Evolutionary conservation across 2,113 vertebrate genomes (phyloP).

Genomic region (Corythaixoides concolor): DNA sequence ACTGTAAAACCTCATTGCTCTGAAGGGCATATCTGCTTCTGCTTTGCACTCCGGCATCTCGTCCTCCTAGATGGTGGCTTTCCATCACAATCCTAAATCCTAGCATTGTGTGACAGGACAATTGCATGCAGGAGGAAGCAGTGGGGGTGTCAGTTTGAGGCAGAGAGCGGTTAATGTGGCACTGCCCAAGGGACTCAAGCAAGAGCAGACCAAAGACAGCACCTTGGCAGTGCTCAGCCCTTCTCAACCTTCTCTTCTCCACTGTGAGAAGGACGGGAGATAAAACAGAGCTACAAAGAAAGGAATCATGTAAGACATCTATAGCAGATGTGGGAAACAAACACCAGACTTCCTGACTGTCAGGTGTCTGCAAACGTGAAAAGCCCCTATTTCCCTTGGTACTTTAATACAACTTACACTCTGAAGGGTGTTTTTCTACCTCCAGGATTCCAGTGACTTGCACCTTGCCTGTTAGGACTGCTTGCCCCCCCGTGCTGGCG

Average conservation of each 20-base stretch:
- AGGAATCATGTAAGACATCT: not conserved
- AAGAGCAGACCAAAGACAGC: not conserved
- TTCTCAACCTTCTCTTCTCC: not conserved
- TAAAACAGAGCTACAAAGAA: not conserved
- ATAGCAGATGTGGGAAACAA: not conserved
- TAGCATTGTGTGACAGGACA: not conserved
- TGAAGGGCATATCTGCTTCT: not conserved
- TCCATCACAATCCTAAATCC: not conserved
- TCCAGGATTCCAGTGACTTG: not conserved
- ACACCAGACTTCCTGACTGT: not conserved
- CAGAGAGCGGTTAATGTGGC: accelerated
- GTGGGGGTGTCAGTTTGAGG: not conserved
- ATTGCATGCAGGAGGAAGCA: not conserved
- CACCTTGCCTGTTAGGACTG: not conserved
- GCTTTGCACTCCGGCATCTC: not conserved
- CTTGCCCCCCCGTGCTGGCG: not conserved
- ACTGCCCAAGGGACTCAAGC: not conserved
- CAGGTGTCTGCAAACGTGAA: not conserved
- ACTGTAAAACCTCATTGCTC: not conserved
- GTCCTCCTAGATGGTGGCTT: not conserved
- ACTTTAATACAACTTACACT: not conserved
- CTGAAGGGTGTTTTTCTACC: not conserved
- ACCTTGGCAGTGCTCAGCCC: not conserved
- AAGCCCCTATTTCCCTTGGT: not conserved
- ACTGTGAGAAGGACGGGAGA: not conserved